Conservation (phyloP, 1,140 invertebrate species). For the Wiebesia pumilae region DNA sequence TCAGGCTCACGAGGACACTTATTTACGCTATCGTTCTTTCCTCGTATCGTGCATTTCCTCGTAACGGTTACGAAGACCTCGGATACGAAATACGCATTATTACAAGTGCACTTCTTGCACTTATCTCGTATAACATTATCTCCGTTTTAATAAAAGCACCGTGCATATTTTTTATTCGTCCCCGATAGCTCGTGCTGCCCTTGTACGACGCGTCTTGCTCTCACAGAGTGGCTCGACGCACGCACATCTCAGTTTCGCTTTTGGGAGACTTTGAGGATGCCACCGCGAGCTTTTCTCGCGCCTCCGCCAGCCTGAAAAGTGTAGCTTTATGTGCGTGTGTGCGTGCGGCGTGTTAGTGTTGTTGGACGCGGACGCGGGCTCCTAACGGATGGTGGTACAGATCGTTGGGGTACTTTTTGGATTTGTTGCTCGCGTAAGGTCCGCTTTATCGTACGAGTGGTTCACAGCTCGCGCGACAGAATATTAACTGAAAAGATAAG, state of each 20-base stretch:
- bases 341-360: conserved; percentile 54
- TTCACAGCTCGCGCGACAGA: not conserved
- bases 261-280: conserved; percentile 58
- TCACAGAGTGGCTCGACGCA: not conserved
- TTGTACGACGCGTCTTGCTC: not conserved
- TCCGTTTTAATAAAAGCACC: not conserved
- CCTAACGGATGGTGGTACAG: not conserved
- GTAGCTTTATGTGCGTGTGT: conserved; percentile 55
- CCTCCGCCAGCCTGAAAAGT: conserved; percentile 60
- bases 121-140: not conserved
- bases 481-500: conserved; percentile 48
- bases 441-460: not conserved
- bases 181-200: not conserved
- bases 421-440: not conserved
- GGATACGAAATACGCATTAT: not conserved
- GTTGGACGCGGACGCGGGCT: not conserved
- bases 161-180: not conserved
- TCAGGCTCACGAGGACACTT: conserved; percentile 31
- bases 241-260: conserved; percentile 43
- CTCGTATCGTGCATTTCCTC: not conserved
- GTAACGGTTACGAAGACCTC: not conserved
- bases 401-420: not conserved
- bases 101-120: not conserved
- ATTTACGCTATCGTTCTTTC: conserved; percentile 3
- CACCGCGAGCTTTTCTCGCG: conserved; percentile 56